phyloP scores from a whole-genome alignment of 2,797 vertebrate species.

The Sebastolobus altivelis region DNA sequence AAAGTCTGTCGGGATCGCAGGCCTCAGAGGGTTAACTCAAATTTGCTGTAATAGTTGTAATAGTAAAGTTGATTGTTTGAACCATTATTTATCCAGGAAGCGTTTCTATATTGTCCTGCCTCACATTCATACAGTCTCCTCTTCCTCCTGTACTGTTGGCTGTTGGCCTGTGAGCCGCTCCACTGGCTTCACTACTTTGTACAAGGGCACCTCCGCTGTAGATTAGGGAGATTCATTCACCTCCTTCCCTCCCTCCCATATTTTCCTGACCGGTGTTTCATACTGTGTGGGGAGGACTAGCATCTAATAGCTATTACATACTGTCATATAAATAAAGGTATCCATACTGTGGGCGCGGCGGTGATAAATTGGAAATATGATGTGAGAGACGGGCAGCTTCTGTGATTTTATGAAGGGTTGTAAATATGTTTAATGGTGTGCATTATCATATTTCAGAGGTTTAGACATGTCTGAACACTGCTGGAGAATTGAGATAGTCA shows the following conservation, averaged over 20 bases:
- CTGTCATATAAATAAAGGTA: constrained; percentile 37
- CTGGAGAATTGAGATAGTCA: constrained; percentile 15
- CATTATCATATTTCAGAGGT: constrained; percentile 33
- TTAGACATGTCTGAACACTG: constrained; percentile 2
- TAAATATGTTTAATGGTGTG: constrained; percentile 46
- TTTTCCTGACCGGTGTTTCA: constrained; percentile 22
- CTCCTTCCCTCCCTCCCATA: background rate
- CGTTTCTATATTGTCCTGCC: too few species aligned
- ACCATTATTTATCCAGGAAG: background rate
- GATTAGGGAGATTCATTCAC: constrained; percentile 9
- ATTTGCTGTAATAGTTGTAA: too few species aligned
- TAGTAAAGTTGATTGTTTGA: background rate
- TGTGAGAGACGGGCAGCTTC: constrained; percentile 9
- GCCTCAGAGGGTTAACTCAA: too few species aligned
- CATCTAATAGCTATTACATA: constrained; percentile 31
- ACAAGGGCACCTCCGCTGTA: constrained; percentile 18
- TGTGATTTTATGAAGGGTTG: constrained; percentile 34
- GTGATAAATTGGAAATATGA: constrained; percentile 30
- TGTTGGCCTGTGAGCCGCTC: background rate
- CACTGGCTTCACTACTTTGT: background rate
- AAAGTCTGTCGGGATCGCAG: too few species aligned
- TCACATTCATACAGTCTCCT: too few species aligned
- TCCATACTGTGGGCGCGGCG: background rate
- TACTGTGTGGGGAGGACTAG: constrained; percentile 28
- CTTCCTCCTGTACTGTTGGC: background rate